A percentile compares a stretch with the other conserved stretches of the same genome.
These are phyloP conservation scores for Sturmia bella DNA, from an alignment of 2,888 invertebrate genomes.

Conservation along the genomic window DNA sequence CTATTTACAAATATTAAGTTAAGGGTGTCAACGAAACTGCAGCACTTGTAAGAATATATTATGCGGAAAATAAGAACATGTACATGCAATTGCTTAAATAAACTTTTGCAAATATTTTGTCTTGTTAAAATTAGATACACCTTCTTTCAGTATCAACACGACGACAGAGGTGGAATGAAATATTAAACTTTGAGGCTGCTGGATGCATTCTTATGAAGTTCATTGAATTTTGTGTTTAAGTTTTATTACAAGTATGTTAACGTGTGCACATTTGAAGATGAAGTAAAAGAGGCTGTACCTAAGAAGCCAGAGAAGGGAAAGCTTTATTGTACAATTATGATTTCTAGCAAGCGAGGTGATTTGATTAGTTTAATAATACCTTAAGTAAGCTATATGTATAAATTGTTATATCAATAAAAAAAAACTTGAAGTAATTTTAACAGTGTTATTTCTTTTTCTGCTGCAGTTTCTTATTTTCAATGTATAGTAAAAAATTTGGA, in stretches of 20 bases:
- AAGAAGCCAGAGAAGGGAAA: slow-evolving; percentile 5
- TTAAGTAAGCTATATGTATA: too few species aligned
- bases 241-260: background rate
- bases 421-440: too few species aligned
- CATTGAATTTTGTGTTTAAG: slow-evolving; percentile 26
- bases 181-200: slow-evolving; percentile 32
- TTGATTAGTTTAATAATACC: too few species aligned
- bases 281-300: background rate
- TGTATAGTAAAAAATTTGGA: too few species aligned
- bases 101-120: slow-evolving; percentile 46
- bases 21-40: slow-evolving; percentile 77
- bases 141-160: slow-evolving; percentile 2
- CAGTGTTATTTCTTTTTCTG: too few species aligned
- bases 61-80: slow-evolving; percentile 75
- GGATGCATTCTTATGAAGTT: slow-evolving; percentile 46
- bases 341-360: too few species aligned
- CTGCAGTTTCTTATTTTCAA: too few species aligned
- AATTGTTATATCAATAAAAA: too few species aligned
- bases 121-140: slow-evolving; percentile 19
- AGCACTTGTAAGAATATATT: slow-evolving; percentile 78
- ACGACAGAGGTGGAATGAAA: background rate
- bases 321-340: background rate
- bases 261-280: background rate
- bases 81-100: slow-evolving; percentile 48
- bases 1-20: slow-evolving; percentile 34